Base-by-base conservation (phyloP, 2,113 vertebrate genomes). In the Serilophus lunatus region DNA sequence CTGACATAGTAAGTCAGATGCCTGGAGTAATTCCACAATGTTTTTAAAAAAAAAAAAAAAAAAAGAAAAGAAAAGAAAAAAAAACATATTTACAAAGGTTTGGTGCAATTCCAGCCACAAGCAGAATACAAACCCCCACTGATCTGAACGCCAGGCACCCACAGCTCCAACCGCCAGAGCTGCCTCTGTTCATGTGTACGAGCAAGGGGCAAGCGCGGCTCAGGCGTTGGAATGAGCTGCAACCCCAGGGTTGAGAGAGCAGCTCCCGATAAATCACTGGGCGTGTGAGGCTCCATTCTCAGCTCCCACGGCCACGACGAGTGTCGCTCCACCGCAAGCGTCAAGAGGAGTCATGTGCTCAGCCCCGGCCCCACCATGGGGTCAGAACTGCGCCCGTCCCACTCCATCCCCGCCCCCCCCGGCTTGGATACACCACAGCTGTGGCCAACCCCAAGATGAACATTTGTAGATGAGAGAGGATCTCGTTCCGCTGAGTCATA, bases 401-500 rank as follows among this genome's bases (percentile, higher is more conserved):
- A 1, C 4, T 6, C n/a, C 91, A 74, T 35, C 61, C 54, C 40
- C 6, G 10, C 75, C 70, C 9, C 1, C 1, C 50, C 7, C 25
- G 13, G 44, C 51, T 36, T 6, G 49, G 25, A 31, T 49, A 9
- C 4, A 8, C 13, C 2, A 22, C 26, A 10, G 65, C 64, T 24
- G 9, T 12, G 18, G 77, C 2, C 11, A 0, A 9, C 35, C 82
- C 82, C 81, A 64, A 42, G 65, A 79, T 1, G 53, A 66, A 69
- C 57, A 10, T 24, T 42, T 61, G 38, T 4, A 71, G 36, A 87
- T 38, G 51, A 68, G 38, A 81, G 6, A 78, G 9, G 4, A 90
- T 71, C 75, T 70, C 11, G 7, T 94, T 95, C 66, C 92, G 93
- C 93, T 97, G 95, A 92, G 82, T 93, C 93, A 92, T 6, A 51